phyloP scores from a whole-genome alignment of 2,113 vertebrate species.

The Capreolus pygargus region DNA sequence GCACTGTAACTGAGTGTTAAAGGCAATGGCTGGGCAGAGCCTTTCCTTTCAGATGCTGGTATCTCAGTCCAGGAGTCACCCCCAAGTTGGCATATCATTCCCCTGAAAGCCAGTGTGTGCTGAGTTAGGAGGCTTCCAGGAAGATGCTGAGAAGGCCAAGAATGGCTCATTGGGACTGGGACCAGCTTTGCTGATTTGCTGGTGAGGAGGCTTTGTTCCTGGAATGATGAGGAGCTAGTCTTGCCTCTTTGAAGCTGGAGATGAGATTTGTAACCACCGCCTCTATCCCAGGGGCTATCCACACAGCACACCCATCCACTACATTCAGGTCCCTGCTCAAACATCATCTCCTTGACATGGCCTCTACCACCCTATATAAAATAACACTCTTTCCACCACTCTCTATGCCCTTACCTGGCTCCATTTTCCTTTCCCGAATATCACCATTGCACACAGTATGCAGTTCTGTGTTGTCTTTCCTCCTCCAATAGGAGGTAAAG shows the following conservation, averaged over 20 bases:
- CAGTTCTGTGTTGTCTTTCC: neutral
- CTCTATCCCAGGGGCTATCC: neutral
- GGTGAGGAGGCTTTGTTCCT: neutral
- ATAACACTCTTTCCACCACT: neutral
- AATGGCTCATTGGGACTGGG: neutral
- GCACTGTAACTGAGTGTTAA: neutral
- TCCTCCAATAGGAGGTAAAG: neutral
- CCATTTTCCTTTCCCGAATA: neutral
- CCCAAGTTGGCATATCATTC: neutral
- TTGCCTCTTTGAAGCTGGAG: neutral
- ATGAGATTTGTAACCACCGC: neutral
- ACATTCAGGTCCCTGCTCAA: neutral
- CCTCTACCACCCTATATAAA: neutral
- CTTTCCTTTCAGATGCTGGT: neutral
- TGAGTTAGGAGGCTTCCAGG: conserved; percentile 35
- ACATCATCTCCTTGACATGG: neutral
- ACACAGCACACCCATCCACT: neutral
- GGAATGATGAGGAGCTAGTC: neutral
- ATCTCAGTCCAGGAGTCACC: neutral
- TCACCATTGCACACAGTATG: neutral
- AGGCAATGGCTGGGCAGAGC: neutral
- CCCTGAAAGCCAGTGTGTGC: neutral
- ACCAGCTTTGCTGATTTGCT: conserved; percentile 23
- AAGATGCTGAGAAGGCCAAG: conserved; percentile 42
- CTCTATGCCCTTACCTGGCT: neutral